phyloP scores from a whole-genome alignment of 2,113 vertebrate species.

The Hippocampus mohnikei region DNA sequence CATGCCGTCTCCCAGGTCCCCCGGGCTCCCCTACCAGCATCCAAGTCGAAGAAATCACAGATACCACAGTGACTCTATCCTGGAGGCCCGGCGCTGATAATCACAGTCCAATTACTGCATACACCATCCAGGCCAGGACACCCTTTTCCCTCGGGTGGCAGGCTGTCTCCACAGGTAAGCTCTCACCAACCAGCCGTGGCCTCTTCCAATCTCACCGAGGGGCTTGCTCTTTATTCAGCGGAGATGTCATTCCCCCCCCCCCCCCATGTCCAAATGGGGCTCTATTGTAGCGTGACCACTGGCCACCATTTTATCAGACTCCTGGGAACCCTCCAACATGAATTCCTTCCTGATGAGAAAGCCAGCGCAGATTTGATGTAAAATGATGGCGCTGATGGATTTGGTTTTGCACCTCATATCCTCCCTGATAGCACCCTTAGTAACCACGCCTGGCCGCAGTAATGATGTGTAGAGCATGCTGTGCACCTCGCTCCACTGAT shows the following conservation, averaged over 20 bases:
- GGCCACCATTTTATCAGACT: conserved; percentile 52
- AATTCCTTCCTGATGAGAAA: conserved; percentile 38
- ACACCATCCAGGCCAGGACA: conserved; percentile 89
- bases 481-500: conserved; percentile 36
- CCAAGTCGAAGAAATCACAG: conserved; percentile 90
- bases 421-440: conserved; percentile 30
- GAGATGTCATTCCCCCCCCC: conserved; percentile 53
- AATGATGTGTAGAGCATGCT: conserved; percentile 7
- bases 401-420: conserved; percentile 31
- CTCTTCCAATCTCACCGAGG: conserved; percentile 55
- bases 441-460: conserved; percentile 24
- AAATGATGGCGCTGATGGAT: conserved; percentile 27
- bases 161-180: conserved; percentile 92
- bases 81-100: conserved; percentile 95
- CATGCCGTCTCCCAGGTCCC: conserved; percentile 77
- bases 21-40: conserved; percentile 88
- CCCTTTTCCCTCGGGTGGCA: conserved; percentile 99
- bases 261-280: conserved; percentile 28
- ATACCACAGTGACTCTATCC: conserved; percentile 90
- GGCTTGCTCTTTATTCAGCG: conserved; percentile 35
- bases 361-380: conserved; percentile 43
- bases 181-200: conserved; percentile 63
- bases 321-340: conserved; percentile 45
- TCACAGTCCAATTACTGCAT: conserved; percentile 93
- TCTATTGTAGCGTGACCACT: conserved; percentile 44